Percentiles rank a stretch among this genome's conserved stretches.
These are phyloP conservation scores for Siniperca knerii DNA, from an alignment of 2,113 vertebrate genomes.

Conservation along the genomic window DNA sequence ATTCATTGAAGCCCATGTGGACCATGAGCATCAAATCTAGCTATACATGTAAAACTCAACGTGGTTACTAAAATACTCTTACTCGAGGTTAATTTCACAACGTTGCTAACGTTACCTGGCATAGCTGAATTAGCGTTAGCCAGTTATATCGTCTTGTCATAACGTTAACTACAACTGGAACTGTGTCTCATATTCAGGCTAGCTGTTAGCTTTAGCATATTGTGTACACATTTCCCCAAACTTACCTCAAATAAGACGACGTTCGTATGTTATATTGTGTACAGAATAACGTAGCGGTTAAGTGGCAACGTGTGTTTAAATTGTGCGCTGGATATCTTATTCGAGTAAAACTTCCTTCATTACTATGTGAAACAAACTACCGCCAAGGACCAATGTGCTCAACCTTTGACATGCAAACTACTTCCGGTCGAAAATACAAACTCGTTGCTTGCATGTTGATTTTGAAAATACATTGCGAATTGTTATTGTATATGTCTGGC, in stretches of 20 bases:
- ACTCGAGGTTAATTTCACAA: background rate
- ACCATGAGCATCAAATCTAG: background rate
- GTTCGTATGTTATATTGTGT: background rate
- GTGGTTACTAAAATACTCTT: background rate
- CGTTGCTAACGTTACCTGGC: background rate
- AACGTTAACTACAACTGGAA: background rate
- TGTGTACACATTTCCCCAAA: background rate
- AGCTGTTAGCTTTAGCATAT: conserved; percentile 67
- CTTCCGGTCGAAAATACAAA: conserved; percentile 66
- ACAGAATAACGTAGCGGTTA: background rate
- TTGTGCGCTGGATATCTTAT: rapidly evolving
- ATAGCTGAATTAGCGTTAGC: too few relatives aligned
- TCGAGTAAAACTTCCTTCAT: conserved; percentile 59
- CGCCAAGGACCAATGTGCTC: conserved; percentile 74
- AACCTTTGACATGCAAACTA: conserved; percentile 59
- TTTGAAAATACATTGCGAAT: background rate
- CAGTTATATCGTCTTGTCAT: background rate
- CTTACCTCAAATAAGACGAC: conserved; percentile 52
- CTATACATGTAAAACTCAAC: background rate
- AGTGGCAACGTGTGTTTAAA: background rate
- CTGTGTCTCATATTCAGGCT: background rate
- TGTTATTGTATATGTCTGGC: background rate
- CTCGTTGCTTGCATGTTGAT: background rate
- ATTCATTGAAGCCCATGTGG: background rate
- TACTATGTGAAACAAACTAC: conserved; percentile 3